Base-by-base conservation (phyloP, 1,140 invertebrate genomes). In the Brachystomella parvula region DNA sequence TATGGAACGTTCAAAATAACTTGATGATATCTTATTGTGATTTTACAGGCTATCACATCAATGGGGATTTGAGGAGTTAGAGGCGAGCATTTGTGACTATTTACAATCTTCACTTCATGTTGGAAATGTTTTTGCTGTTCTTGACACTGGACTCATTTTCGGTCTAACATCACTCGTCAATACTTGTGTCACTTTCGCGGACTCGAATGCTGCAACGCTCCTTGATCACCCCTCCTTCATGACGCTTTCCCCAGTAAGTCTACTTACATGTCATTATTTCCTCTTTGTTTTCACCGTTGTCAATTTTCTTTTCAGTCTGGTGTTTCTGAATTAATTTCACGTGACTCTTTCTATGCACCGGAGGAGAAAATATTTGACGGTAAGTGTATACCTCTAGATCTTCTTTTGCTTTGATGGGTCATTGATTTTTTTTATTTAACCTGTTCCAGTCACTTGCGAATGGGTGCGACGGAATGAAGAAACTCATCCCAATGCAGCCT, bases 331-430 rank as follows among this genome's bases (percentile, higher is more conserved):
- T 81, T 98, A n/a, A 82, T 98, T 39, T 83, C 86, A 58, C 81
- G 94, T 60, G 90, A 98, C 79, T 97, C 94, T 0, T 98, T 98
- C 80, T 98, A 90, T 82, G 94, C 92, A 0, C 85, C 88, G 2
- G 96, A 99, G 81, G 89, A 95, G 29, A 88, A 97, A 73, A 96
- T 99, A 68, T 99, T 98, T 79, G 81, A 85, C 73, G 89, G 90
- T 6, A 89, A 98, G 1, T n/a, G n/a, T n/a, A n/a, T n/a, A n/a
- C n/a, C n/a, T n/a, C n/a, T n/a, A n/a, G n/a, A n/a, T 83, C 84
- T 75, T 32, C 29, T 24, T 67, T 60, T 60, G 66, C 9, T 44
- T n/a, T 9, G 9, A 12, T 44, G 39, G n/a, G 9, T n/a, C 39
- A n/a, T n/a, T 44, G 9, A 12, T 9, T 44, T 17, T 29, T 59